Base-by-base conservation (phyloP, 2,797 vertebrate genomes). In the Semaprochilodus insignis region DNA sequence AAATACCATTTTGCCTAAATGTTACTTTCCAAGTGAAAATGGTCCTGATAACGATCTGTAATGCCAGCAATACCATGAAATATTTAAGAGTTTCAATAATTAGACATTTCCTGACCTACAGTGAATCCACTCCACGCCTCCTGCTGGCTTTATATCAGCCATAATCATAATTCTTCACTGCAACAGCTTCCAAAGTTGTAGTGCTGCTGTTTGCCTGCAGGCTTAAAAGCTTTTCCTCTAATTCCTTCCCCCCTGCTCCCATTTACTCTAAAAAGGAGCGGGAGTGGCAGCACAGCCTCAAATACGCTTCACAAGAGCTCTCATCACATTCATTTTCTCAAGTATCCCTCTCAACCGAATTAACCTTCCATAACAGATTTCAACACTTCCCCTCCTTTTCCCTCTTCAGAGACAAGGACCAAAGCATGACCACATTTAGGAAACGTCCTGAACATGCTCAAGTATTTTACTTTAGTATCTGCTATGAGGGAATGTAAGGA, bases 161-260 rank as follows among this genome's bases (percentile, higher is more conserved):
- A 21, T 55, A 23, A 72, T 54, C 60, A 21, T 83, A 59, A 74
- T 57, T 54, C 66, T 44, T 69, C 66, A n/a, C 17, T 17, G 59
- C 57, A n/a, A 48, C 66, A 48, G 13, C n/a, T 34, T 81, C 65
- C 21, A 25, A 63, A 36, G 23, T 21, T 67, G 40, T 59, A 60
- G 14, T 62, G 66, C 55, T 13, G 11, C 21, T 77, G 54, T 40
- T 59, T 57, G 51, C 40, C 44, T 52, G 55, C 31, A 14, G 21
- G 21, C 77, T 79, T 60, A 48, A 79, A 25, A 79, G 60, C 60
- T 72, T 73, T 78, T 54, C 21, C 40, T 63, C 55, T 71, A 80
- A 48, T 44, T 5, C 48, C 65, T 36, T 4, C 48, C 13, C 36
- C 48, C 23, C 55, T 59, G 10, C 59, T 67, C 57, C 34, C 23